These are phyloP conservation scores for Phylloscopus trochilus DNA, from an alignment of 2,113 vertebrate species.

Conservation along the genomic window DNA sequence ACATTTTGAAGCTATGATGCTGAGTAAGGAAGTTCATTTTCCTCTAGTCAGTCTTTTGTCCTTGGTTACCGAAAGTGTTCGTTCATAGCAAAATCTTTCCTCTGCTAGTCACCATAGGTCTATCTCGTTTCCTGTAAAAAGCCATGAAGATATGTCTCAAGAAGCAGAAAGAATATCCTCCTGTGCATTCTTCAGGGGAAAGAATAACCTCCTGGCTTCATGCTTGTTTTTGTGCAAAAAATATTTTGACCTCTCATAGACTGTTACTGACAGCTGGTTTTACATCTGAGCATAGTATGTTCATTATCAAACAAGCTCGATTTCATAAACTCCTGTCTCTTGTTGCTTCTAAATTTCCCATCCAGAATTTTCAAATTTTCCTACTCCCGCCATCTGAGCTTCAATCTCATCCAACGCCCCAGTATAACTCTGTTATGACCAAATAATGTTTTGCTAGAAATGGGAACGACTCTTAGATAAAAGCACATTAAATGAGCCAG, in stretches of 20 bases:
- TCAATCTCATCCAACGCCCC: not conserved
- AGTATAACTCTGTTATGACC: not conserved
- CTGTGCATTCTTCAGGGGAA: not conserved
- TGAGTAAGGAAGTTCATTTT: constrained; percentile 6
- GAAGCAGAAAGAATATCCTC: not conserved
- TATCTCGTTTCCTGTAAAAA: not conserved
- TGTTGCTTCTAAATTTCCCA: not conserved
- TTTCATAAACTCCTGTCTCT: not conserved
- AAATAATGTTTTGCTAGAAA: not conserved
- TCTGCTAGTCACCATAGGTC: not conserved
- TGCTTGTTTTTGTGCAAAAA: not conserved
- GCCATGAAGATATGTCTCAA: not conserved
- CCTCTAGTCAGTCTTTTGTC: not conserved
- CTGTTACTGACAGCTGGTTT: not conserved
- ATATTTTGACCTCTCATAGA: not conserved
- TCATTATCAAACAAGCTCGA: not conserved
- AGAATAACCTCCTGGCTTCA: not conserved
- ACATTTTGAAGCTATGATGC: not conserved
- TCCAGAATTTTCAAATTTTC: not conserved
- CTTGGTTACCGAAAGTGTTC: not conserved
- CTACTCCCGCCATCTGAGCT: not conserved
- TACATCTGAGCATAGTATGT: not conserved
- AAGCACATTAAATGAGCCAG: not conserved
- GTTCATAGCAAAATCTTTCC: not conserved
- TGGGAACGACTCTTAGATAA: not conserved